Evolutionary conservation across 37 sponge, comb jelly and placozoan species (phyloP).

Genomic region (Halisarca cf. caerulea): DNA sequence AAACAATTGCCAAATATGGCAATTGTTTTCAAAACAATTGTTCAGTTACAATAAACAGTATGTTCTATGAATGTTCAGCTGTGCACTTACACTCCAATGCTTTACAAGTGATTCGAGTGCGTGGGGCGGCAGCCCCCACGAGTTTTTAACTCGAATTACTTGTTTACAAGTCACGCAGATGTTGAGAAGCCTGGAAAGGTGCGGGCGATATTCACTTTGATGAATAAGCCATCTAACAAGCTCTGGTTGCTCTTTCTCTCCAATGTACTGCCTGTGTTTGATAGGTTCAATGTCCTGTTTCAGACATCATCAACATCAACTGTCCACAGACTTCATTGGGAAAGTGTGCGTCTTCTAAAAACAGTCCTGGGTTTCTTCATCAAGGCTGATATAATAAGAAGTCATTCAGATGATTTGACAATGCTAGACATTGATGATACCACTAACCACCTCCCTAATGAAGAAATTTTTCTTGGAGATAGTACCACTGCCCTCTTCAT

Average conservation of each 20-base stretch:
- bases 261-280: conserved; percentile 5
- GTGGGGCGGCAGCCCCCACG: no score
- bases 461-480: background rate
- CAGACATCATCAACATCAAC: conserved; percentile 44
- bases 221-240: conserved; percentile 20
- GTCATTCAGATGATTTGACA: no score
- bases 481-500: background rate
- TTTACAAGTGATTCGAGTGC: no score
- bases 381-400: no score
- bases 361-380: no score
- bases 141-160: no score
- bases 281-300: conserved; percentile 23
- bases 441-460: background rate
- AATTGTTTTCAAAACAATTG: no score
- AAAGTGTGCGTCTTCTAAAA: conserved; percentile 32
- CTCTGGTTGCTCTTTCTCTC: conserved; percentile 31
- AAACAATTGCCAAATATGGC: no score
- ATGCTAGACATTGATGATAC: no score
- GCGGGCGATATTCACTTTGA: background rate
- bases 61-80: no score
- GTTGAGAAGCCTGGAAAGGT: conserved; percentile 37
- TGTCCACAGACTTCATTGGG: conserved; percentile 29
- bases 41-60: no score
- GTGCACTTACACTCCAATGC: no score
- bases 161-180: conserved; percentile 43